Evolutionary conservation across 2,797 vertebrate species (phyloP), one percentile per base, ranked within the genome.

Genomic region (Sebastolobus altivelis): DNA sequence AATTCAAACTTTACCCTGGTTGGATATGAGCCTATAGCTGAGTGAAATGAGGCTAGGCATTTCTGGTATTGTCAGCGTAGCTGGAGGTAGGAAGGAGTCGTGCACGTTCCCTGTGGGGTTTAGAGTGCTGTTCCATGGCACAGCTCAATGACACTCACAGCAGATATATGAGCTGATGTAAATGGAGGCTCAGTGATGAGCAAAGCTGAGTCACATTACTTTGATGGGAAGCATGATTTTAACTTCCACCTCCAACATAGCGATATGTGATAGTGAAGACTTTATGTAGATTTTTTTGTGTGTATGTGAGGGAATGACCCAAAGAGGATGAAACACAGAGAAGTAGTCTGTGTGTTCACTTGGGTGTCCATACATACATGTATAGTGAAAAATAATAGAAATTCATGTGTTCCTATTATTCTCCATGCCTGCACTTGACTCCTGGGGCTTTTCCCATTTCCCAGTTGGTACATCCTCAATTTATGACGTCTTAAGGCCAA

Each of bases 141-240:
- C 72, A 79, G 82, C 86, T 89, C 87, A 85, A 43, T 90, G 91
- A 88, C 90, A 86, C 78, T 85, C 83, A 67, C 22, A 73, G 67
- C 75, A 90, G 90, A 93, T 84, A 88, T 77, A 92, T 80, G 91
- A 93, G 89, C 90, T 85, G 88, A 91, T 89, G 75, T 60, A 87
- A 91, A 86, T 85, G 85, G 86, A 88, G 71, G 83, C 78, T 84
- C 67, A 18, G 77, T 76, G 86, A 92, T 89, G 80, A 88, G 75
- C 81, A 72, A 67, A 75, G 84, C 80, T 85, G 81, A 88, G 80
- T 89, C 88, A 72, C 82, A 83, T 84, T 86, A 79, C 89, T 83
- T 27, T 40, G 82, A 91, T 88, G 59, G 76, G 70, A 90, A 83
- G 73, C 54, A 65, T 75, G 80, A 84, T 88, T 91, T 86, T 73